phyloP scores from a whole-genome alignment of 2,797 vertebrate genomes.

The Myioborus miniatus region DNA sequence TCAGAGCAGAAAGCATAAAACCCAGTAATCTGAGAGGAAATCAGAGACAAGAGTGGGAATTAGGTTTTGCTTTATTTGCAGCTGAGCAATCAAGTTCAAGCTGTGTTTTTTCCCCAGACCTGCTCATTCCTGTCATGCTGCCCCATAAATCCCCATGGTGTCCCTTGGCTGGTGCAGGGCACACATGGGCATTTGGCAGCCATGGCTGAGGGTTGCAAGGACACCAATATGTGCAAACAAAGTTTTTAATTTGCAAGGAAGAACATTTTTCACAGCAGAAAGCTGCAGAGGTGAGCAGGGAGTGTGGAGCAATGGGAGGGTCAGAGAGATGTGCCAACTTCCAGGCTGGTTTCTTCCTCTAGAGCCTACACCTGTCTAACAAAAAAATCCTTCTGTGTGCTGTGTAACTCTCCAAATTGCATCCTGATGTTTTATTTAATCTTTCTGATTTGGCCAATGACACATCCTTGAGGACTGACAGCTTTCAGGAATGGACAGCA shows the following conservation, averaged over 20 bases:
- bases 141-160: accelerated
- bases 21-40: background rate
- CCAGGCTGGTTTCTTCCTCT: background rate
- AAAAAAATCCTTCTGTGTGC: background rate
- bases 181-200: accelerated
- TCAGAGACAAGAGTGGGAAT: background rate
- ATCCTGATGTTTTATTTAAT: background rate
- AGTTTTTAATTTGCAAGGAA: background rate
- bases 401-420: background rate
- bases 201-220: background rate
- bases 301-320: background rate
- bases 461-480: background rate
- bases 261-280: background rate
- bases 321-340: background rate
- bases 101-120: background rate
- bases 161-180: background rate
- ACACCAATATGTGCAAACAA: accelerated
- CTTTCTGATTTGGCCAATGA: background rate
- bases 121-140: background rate
- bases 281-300: background rate
- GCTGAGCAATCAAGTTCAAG: background rate
- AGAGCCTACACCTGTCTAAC: background rate
- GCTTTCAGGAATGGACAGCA: background rate
- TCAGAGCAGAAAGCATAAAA: background rate
- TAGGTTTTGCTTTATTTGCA: background rate